Evolutionary conservation across 2,113 vertebrate genomes (phyloP).

Genomic region (Clarias macrocephalus): DNA sequence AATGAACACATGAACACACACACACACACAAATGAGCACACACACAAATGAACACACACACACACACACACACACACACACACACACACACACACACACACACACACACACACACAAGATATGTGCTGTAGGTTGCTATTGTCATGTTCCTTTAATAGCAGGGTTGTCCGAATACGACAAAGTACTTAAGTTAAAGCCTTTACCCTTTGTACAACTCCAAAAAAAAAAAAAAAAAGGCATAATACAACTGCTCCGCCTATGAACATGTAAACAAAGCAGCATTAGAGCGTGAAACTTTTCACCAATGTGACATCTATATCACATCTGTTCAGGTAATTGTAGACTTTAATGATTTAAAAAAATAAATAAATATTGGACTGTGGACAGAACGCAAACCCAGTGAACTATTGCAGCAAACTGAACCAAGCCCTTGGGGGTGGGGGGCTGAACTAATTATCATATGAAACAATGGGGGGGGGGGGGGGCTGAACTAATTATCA

Average conservation of each 20-base stretch:
- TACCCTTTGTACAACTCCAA: background rate
- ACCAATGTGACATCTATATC: background rate
- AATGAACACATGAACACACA: no score
- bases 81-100: background rate
- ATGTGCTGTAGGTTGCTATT: background rate
- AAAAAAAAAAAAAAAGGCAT: background rate
- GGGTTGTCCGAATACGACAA: background rate
- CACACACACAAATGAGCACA: no score
- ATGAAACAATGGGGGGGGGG: background rate
- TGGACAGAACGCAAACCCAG: background rate
- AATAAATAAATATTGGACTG: background rate
- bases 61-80: background rate
- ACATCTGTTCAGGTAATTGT: background rate
- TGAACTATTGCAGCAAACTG: background rate
- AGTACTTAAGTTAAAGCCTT: constrained; percentile 16
- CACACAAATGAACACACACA: background rate
- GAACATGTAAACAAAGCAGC: background rate
- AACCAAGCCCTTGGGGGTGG: background rate
- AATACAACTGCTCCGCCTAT: background rate
- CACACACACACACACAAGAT: background rate
- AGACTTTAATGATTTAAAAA: background rate
- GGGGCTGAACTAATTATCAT: background rate
- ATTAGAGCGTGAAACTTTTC: no score
- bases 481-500: background rate
- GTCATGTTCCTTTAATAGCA: background rate